These are phyloP conservation scores for Sebastes flavidus DNA, from an alignment of 2,797 vertebrate genomes.

Conservation along the genomic window DNA sequence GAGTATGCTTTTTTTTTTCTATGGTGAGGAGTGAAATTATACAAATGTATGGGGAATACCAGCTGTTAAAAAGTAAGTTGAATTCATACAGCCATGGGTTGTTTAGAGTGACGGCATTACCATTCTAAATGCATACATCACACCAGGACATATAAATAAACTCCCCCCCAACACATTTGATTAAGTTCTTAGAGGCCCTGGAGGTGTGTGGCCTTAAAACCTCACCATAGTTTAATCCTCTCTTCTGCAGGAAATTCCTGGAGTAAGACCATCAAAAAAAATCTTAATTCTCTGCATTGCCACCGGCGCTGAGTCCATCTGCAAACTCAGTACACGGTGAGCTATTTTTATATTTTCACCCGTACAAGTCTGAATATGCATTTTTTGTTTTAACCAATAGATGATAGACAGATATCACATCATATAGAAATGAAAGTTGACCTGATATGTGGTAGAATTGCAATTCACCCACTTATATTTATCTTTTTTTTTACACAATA, in stretches of 20 bases:
- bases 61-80: constrained; percentile 60
- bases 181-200: constrained; percentile 68
- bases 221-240: constrained; percentile 69
- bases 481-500: neutral
- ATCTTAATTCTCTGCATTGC: constrained; percentile 60
- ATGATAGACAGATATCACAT: neutral
- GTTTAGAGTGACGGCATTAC: constrained; percentile 67
- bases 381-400: neutral
- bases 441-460: neutral
- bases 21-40: constrained; percentile 71
- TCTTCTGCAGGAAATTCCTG: constrained; percentile 56
- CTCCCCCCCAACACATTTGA: constrained; percentile 64
- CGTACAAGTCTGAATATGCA: neutral
- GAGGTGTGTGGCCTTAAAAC: constrained; percentile 65
- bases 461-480: neutral
- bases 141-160: constrained; percentile 68
- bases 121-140: constrained; percentile 66
- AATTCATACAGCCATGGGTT: constrained; percentile 60
- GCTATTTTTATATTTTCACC: constrained; percentile 30
- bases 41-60: constrained; percentile 72
- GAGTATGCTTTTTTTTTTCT: constrained; percentile 63
- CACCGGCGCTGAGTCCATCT: constrained; percentile 39
- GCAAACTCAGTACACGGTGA: constrained; percentile 32
- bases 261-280: constrained; percentile 64
- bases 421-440: neutral